Base-by-base conservation (phyloP, 1,140 invertebrate genomes). In the Brachionus koreanus region DNA sequence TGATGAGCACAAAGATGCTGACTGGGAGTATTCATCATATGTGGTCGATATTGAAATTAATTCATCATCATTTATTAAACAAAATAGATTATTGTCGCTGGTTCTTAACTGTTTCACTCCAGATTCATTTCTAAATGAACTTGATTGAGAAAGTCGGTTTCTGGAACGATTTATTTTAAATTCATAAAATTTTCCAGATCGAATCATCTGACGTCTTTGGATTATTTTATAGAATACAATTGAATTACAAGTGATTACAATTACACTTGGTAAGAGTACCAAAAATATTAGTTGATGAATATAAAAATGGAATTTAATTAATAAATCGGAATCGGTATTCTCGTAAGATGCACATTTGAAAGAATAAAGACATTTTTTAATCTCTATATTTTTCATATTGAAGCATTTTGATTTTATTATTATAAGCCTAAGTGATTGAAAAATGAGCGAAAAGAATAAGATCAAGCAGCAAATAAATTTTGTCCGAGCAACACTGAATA, bases 261-360 rank as follows among this genome's bases (percentile, higher is more conserved):
- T 74, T 74, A 74, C 12, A 16, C 39, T 74, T 46, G 69, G 69
- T 10, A 74, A 46, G 12, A 46, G 23, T 23, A 74, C 69, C 69
- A 74, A 46, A 46, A 74, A 74, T 10, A 74, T 46, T 46, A 74
- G 43, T 74, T 74, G 69, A 74, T 74, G 69, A 25, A 74, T 46
- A 25, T 74, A 74, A 46, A 74, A 74, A 46, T 74, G 69, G 43
- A 74, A 46, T 74, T 74, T 74, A 13, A 46, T 43, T 1, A 72
- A 19, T 46, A 74, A 29, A 74, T 74, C 43, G 37, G 42, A 74
- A 46, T 74, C 39, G 6, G 12, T 5, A 72, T 42, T 39, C 13
- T 72, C 69, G 46, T 25, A 29, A 5, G 65, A 69, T 35, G 33
- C 13, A 39, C 33, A 37, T 37, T 69, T 39, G 33, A 35, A 69